These are phyloP conservation scores for Cervus canadensis DNA, from an alignment of 2,113 vertebrate genomes.

Conservation along the genomic window DNA sequence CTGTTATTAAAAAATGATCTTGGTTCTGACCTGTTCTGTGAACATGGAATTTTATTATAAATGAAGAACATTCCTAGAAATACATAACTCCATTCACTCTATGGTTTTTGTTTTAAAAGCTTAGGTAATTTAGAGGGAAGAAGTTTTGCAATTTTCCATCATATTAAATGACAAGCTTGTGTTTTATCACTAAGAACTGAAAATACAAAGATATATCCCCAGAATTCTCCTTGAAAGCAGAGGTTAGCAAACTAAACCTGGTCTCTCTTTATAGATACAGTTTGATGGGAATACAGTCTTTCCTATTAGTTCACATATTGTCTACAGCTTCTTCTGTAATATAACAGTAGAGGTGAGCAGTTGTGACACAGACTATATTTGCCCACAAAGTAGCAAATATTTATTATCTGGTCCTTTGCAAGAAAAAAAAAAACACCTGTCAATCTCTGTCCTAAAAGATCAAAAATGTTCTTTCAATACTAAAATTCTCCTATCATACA, in stretches of 20 bases:
- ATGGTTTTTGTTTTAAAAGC: not conserved
- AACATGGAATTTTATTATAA: slow-evolving; percentile 23
- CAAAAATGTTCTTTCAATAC: not conserved
- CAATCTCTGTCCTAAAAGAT: not conserved
- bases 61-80: slow-evolving; percentile 11
- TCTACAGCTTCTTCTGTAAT: not conserved
- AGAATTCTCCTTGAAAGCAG: not conserved
- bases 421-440: not conserved
- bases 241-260: not conserved
- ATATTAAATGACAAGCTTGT: slow-evolving; percentile 11
- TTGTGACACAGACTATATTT: not conserved
- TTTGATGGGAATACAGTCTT: not conserved
- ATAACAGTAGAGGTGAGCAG: not conserved
- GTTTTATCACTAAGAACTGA: slow-evolving; percentile 13
- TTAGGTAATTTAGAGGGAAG: not conserved
- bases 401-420: not conserved
- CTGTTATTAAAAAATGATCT: not conserved
- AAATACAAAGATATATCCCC: not conserved
- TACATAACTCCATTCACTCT: not conserved
- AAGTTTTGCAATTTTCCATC: not conserved
- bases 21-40: not conserved
- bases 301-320: not conserved
- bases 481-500: not conserved
- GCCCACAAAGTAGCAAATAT: not conserved
- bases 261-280: not conserved